phyloP scores from a whole-genome alignment of 2,797 vertebrate species.

The Platalea minor region DNA sequence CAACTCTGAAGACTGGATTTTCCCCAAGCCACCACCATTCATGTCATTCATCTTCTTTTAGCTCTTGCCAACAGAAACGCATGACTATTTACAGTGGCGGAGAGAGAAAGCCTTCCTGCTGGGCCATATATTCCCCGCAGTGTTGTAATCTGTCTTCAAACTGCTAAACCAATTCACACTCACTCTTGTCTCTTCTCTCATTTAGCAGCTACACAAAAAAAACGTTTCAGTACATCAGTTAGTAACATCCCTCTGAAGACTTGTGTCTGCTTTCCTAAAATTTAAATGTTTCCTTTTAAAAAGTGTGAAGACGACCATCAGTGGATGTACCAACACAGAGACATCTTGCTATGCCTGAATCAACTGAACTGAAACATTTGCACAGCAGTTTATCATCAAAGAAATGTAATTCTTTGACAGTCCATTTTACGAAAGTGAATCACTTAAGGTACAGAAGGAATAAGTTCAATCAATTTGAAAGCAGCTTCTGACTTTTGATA shows the following conservation, averaged over 20 bases:
- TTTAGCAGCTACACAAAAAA: not conserved
- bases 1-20: not conserved
- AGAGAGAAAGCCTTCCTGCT: slow-evolving; percentile 21
- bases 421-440: not conserved
- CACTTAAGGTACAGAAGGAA: not conserved
- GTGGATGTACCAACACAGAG: not conserved
- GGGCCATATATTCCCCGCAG: not conserved
- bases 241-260: not conserved
- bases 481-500: not conserved
- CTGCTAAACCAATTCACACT: slow-evolving; percentile 3
- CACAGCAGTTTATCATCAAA: not conserved
- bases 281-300: not conserved
- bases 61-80: not conserved
- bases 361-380: not conserved
- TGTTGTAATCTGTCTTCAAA: slow-evolving; percentile 28
- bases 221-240: not conserved
- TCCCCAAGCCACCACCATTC: not conserved
- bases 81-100: not conserved
- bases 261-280: not conserved
- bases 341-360: not conserved
- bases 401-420: not conserved
- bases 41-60: not conserved
- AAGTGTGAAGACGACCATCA: not conserved
- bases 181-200: not conserved
- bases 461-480: not conserved